Percentiles rank a stretch among this genome's conserved stretches.
These are phyloP conservation scores for Struthio camelus DNA, from an alignment of 2,113 vertebrate species.

Conservation along the genomic window DNA sequence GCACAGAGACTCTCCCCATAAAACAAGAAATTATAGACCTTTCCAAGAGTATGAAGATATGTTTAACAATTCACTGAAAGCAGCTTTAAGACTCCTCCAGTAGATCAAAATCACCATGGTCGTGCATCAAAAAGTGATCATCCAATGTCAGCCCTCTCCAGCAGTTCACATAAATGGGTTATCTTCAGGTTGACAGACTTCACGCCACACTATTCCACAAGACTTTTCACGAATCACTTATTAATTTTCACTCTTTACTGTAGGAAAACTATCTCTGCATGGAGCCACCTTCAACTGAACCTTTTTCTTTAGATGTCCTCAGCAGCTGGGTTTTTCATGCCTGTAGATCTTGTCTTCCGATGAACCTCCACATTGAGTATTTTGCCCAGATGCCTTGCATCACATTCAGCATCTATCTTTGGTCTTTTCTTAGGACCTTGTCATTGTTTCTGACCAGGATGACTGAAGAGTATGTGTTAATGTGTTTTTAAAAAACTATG, in stretches of 20 bases:
- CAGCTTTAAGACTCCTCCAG: not conserved
- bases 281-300: not conserved
- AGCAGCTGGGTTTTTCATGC: not conserved
- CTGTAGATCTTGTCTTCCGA: not conserved
- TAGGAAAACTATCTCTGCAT: no score
- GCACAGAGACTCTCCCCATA: not conserved
- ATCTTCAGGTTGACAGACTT: not conserved
- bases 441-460: not conserved
- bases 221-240: not conserved
- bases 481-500: not conserved
- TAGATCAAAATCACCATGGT: not conserved
- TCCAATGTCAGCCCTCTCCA: not conserved
- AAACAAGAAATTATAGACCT: not conserved
- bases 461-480: not conserved
- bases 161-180: not conserved
- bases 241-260: not conserved
- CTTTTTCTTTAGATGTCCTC: not conserved
- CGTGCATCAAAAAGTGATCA: not conserved
- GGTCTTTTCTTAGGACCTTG: not conserved
- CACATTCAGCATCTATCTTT: not conserved
- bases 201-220: not conserved
- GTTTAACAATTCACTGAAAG: not conserved
- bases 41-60: not conserved
- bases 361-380: no score
- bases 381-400: not conserved